Base-by-base conservation (phyloP, 64 coral and sea anemone species). In the Pocillopora verrucosa region DNA sequence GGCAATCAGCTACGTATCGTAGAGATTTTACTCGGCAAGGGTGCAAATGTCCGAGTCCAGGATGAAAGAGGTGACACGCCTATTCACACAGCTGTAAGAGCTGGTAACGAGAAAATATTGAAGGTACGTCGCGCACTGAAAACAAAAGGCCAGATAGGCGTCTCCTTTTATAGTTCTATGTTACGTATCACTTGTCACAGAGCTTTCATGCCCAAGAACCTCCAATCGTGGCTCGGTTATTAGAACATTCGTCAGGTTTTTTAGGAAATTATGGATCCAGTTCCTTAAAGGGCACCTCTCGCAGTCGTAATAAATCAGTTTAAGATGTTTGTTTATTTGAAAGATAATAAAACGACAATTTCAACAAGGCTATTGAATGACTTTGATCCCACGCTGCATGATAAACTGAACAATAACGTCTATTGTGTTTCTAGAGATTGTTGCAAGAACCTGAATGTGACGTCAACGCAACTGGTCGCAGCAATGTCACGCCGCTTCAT, bases 21-120 rank as follows among this genome's bases (percentile, higher is more conserved):
- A 6, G 68, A 90, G 79, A 9, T 90, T 14, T 80, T 90, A 68
- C 89, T 90, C 51, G 70, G 34, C 16, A 36, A 70, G 13, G 89
- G 79, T 9, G 89, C 89, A 15, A 58, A 75, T 59, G 78, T 90
- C 36, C 80, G 56, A 9, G 65, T 75, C 3, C 79, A 83, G 59
- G 89, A 90, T 74, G 78, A 90, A 73, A 76, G 89, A 17, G 69
- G 79, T 26, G 89, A 90, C 79, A 90, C 89, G 22, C 79, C 89
- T 56, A 60, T 90, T 20, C 89, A 90, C 68, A 80, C 89, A 1
- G 89, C 89, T 2, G 89, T 90, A 22, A 90, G 89, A 34, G 58
- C 65, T 75, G 89, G 89, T 34, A 78, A 90, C 79, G 89, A 90
- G 65, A 7, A 16, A 57, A 56, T 77, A 68, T 37, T 90, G 25